Conservation (phyloP, 2,888 invertebrate genomes). For the Bhutanitis thaidina region DNA sequence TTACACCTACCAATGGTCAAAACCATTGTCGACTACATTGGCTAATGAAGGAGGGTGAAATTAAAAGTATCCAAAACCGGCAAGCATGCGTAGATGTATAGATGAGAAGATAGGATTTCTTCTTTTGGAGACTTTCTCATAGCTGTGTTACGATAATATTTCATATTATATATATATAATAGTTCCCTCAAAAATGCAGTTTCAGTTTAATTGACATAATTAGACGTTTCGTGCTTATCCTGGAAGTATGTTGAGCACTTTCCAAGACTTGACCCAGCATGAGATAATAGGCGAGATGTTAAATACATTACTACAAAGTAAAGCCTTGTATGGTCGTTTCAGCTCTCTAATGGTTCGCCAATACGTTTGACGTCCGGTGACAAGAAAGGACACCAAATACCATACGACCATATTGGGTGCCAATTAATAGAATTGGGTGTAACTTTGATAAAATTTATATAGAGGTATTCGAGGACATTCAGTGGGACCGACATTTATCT, state of each 20-base stretch:
- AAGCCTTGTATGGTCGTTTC: constrained; percentile 2
- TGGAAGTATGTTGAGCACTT: background rate
- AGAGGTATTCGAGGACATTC: constrained; percentile 2
- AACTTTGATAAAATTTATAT: constrained; percentile 18
- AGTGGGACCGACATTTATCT: background rate
- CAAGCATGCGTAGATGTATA: no score
- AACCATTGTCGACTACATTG: no score
- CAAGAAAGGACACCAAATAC: constrained; percentile 14
- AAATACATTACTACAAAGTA: background rate
- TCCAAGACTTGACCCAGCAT: background rate
- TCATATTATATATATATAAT: no score
- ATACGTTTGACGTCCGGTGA: constrained; percentile 14
- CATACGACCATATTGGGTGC: constrained; percentile 7
- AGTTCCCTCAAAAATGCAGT: no score
- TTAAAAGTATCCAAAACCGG: no score
- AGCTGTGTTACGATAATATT: no score
- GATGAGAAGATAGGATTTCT: no score
- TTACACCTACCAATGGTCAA: no score
- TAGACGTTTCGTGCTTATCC: background rate
- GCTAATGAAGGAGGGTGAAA: no score
- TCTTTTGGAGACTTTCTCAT: no score
- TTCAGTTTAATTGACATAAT: background rate
- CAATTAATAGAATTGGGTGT: constrained; percentile 17
- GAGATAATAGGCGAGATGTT: background rate
- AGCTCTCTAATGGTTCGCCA: constrained; percentile 4